Conservation (phyloP, 2,113 vertebrate species). For the Archilochus colubris region DNA sequence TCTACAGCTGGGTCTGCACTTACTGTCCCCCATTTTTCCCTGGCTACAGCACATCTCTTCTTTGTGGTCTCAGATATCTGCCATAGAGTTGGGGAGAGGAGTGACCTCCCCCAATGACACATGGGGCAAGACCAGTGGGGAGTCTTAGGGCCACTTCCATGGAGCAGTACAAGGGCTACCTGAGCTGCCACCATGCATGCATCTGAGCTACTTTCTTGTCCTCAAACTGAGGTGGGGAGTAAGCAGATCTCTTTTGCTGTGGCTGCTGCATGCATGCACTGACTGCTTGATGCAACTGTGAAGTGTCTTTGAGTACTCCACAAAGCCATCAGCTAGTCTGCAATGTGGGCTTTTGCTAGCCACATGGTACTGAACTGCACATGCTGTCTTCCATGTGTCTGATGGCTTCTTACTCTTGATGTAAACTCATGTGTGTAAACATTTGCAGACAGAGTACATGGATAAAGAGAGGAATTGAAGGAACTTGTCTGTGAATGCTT, state of each 20-base stretch:
- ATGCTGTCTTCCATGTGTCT: background rate
- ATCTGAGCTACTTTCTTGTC: background rate
- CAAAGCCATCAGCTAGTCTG: background rate
- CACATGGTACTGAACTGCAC: background rate
- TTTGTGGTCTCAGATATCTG: background rate
- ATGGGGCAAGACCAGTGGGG: rapidly evolving
- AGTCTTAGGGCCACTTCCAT: background rate
- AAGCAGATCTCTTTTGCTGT: background rate
- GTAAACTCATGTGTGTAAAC: background rate
- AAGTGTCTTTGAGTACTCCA: background rate
- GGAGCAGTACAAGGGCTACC: background rate
- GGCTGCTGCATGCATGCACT: rapidly evolving
- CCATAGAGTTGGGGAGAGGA: background rate
- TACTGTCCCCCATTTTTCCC: background rate
- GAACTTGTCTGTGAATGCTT: background rate
- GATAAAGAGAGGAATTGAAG: background rate
- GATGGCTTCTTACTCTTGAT: background rate
- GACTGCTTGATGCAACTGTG: background rate
- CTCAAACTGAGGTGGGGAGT: background rate
- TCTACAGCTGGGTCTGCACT: background rate
- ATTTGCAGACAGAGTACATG: background rate
- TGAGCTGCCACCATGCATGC: background rate
- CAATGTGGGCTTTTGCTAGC: background rate
- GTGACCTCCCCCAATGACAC: rapidly evolving
- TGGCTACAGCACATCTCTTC: background rate